Base-by-base conservation (phyloP, 2,113 vertebrate species). In the Poeciliopsis retropinna region DNA sequence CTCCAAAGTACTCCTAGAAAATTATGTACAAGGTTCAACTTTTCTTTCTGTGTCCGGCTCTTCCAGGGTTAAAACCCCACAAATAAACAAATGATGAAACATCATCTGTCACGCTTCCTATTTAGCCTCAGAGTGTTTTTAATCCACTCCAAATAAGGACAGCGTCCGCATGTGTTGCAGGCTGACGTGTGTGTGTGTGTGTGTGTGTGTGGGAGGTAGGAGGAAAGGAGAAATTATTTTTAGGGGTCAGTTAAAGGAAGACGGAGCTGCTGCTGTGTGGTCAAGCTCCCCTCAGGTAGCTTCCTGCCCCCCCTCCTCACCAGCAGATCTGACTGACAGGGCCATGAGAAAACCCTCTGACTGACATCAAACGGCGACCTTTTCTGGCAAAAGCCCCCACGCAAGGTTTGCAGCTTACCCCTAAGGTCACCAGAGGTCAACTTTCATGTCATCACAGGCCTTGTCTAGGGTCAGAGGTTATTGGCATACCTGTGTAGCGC, bases 401-500 rank as follows among this genome's bases (percentile, higher is more conserved):
- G 72, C 72, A 80, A 75, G 60, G 68, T 76, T 80, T 27, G 71
- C 15, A 9, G 71, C 74, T 74, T 19, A 60, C 41, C 82, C 80
- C 39, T 32, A 57, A 76, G 89, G 92, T 94, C 88, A 83, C 57
- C 64, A 1, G 0, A 74, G 90, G 90, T 91, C 92, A 84, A 76
- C 82, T 89, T 94, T 94, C 89, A 93, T 93, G 92, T 92, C 87
- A 89, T 81, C 70, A 72, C 68, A 83, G 80, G 88, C 86, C 82
- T 60, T 76, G 77, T 66, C 68, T 10, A 11, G 69, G 90, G 92
- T 94, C 91, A 92, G 28, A 86, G 92, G 87, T 90, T 63, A 81
- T 61, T 28, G 74, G 87, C 89, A 94, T 95, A 94, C 94, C 92
- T 95, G 90, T 84, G 84, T 81, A 84, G 85, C 71, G 80, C 82